Base-by-base conservation (phyloP, 2,888 invertebrate species). In the Acanthoscelides obtectus region DNA sequence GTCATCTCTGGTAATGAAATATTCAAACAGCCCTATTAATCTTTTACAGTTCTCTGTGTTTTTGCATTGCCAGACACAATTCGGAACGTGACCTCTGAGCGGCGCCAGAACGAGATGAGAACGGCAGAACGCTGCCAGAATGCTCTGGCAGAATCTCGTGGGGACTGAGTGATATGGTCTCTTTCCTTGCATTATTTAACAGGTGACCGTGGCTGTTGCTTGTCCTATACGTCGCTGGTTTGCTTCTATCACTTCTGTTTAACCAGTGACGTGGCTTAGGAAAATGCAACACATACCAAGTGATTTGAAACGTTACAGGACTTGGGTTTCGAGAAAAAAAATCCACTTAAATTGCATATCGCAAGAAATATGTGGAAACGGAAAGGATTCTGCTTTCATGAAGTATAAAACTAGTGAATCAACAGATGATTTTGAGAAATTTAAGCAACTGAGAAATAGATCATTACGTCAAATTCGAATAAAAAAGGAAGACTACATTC, bases 1-100 rank as follows among this genome's bases (percentile, higher is more conserved):
- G 81, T 81, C 82, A 81, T 82, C 79, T 77, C 79, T 81, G 79
- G 80, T 78, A 79, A 81, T 85, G 81, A 84, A 85, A 83, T 82
- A 84, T 84, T 84, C 82, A 85, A 84, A 83, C 82, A 80, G 82
- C 79, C 80, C 81, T 80, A 84, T 85, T 83, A 84, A 84, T 85
- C 84, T 84, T 84, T 83, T 77, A 83, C 79, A 77, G 79, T 81
- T 80, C 78, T 79, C 79, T 77, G 79, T 78, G 79, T 83, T 81
- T 84, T 84, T 84, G 83, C 83, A 83, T 83, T 81, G 81, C 76
- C 83, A 82, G 83, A 83, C 83, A 83, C 83, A 83, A 83, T 84
- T 78, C 79, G 76, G 80, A 82, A 83, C 84, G 83, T 83, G 84
- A 84, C 83, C 45, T 45, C 45, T 45, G 45, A 45, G 17, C 3